A percentile compares a stretch with the other conserved stretches of the same genome.
phyloP scores from a whole-genome alignment of 2,113 vertebrate species.

The Geococcyx californianus region DNA sequence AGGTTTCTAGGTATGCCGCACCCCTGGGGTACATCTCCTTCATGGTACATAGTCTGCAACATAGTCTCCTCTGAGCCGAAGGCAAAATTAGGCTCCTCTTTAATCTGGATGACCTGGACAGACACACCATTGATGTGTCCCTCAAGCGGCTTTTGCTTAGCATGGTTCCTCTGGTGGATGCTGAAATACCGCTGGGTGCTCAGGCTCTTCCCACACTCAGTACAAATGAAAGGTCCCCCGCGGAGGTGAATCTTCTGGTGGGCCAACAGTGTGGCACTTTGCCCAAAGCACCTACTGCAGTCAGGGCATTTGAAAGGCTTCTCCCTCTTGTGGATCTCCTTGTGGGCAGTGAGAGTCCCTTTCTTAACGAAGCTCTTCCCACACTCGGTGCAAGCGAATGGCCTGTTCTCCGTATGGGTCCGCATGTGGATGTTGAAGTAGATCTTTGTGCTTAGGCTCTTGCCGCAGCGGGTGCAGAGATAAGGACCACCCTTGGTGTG shows the following conservation, averaged over 20 bases:
- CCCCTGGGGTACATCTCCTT: background rate
- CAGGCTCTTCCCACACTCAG: background rate
- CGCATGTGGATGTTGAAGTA: background rate
- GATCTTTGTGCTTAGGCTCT: slow-evolving; percentile 9
- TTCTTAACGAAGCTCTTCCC: slow-evolving; percentile 25
- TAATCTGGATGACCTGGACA: background rate
- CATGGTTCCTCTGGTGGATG: background rate
- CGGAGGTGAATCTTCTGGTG: slow-evolving; percentile 3
- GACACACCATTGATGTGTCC: background rate
- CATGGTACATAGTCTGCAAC: background rate
- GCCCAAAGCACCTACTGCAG: slow-evolving; percentile 13
- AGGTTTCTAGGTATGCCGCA: background rate
- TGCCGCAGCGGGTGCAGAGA: background rate
- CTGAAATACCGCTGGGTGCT: background rate
- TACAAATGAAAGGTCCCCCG: background rate
- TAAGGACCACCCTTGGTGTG: background rate
- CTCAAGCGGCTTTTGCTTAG: background rate
- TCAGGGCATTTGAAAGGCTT: slow-evolving; percentile 12
- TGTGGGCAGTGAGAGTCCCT: background rate
- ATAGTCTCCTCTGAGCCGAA: background rate
- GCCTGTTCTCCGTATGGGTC: background rate
- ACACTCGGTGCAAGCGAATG: rapidly evolving
- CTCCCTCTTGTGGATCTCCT: background rate
- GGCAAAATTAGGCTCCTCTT: background rate
- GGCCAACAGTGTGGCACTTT: background rate